Percentiles rank a stretch among this genome's conserved stretches.
These are phyloP conservation scores for Crotalus helleri DNA, from an alignment of 2,113 vertebrate genomes.

Conservation along the genomic window DNA sequence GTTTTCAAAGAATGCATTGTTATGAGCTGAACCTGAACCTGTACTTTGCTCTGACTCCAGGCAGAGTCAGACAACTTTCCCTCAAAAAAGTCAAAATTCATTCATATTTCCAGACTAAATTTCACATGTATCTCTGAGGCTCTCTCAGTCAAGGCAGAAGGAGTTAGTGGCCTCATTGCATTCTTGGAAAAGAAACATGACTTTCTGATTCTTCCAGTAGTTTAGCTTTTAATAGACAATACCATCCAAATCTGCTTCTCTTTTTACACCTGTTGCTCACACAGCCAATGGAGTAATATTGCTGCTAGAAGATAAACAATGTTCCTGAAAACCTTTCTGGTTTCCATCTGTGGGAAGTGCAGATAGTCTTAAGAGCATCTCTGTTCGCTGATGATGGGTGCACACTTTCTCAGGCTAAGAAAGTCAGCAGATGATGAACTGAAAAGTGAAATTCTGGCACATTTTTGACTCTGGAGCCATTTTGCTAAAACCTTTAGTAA, in stretches of 20 bases:
- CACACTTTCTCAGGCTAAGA: constrained; percentile 36
- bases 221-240: background rate
- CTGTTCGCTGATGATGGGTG: background rate
- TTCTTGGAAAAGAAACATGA: background rate
- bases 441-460: constrained; percentile 41
- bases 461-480: constrained; percentile 24
- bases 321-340: background rate
- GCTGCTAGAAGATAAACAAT: background rate
- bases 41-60: too few relatives aligned
- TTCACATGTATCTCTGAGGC: too few relatives aligned
- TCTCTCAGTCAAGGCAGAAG: too few relatives aligned
- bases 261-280: background rate
- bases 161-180: background rate
- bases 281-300: background rate
- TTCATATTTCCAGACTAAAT: too few relatives aligned
- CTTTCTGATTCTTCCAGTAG: background rate
- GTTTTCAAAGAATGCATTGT: too few relatives aligned
- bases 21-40: too few relatives aligned
- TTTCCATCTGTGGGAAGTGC: background rate
- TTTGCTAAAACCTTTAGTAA: constrained; percentile 10
- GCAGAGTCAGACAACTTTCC: too few relatives aligned
- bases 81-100: too few relatives aligned
- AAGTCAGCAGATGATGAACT: constrained; percentile 50
- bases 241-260: background rate
- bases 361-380: background rate